Conservation (phyloP, 1,140 invertebrate genomes). For the Euschistus heros region DNA sequence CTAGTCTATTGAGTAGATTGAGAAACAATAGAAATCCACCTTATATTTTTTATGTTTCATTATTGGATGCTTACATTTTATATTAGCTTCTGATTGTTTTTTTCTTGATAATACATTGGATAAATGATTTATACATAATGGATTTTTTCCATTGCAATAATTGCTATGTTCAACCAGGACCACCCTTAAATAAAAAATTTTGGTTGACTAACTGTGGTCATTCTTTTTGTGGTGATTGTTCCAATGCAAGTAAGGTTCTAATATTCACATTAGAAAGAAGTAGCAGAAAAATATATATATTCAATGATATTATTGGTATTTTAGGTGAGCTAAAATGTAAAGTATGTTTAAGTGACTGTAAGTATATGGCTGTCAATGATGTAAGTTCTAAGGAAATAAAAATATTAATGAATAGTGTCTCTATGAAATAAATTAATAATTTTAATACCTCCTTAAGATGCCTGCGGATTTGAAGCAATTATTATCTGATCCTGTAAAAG, state of each 20-base stretch:
- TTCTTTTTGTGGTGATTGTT: conserved; percentile 21
- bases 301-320: neutral
- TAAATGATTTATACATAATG: neutral
- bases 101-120: no score
- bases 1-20: no score
- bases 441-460: conserved; percentile 9
- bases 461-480: conserved; percentile 19
- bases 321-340: conserved; percentile 8
- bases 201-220: conserved; percentile 23
- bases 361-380: conserved; percentile 17
- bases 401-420: neutral
- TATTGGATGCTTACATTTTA: no score
- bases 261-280: no score
- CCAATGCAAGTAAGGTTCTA: conserved; percentile 9
- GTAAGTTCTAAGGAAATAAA: conserved; percentile 8
- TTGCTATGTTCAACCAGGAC: conserved; percentile 20
- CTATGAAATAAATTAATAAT: neutral
- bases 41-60: no score
- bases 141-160: conserved; percentile 25
- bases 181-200: conserved; percentile 10
- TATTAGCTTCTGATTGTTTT: no score
- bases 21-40: no score
- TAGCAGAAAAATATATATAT: neutral
- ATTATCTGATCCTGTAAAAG: conserved; percentile 20
- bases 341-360: conserved; percentile 16